phyloP scores from a whole-genome alignment of 2,113 vertebrate species.

The Bucco capensis region DNA sequence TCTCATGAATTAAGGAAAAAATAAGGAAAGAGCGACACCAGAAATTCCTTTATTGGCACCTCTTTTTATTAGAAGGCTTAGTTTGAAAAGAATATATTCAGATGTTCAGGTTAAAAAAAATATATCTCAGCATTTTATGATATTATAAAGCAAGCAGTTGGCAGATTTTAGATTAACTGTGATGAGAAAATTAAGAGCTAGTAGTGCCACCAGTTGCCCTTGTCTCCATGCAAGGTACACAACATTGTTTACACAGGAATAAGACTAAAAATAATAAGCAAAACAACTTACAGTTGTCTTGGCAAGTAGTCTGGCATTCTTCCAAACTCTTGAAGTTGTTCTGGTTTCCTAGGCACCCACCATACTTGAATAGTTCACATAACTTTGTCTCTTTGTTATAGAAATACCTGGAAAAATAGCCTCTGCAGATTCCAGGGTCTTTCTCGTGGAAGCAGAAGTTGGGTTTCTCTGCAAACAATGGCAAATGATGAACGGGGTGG shows the following conservation, averaged over 20 bases:
- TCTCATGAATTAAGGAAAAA: too few species aligned
- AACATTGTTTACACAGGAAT: neutral
- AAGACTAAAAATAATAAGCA: neutral
- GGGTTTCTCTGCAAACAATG: slow-evolving; percentile 75
- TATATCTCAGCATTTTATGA: neutral
- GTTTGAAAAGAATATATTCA: neutral
- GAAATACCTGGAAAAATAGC: slow-evolving; percentile 81
- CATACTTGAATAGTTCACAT: slow-evolving; percentile 86
- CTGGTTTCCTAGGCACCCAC: slow-evolving; percentile 89
- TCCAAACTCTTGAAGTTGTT: slow-evolving; percentile 86
- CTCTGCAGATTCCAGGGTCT: slow-evolving; percentile 85
- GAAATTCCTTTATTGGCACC: too few species aligned
- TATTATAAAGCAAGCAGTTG: neutral
- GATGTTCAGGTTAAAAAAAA: neutral
- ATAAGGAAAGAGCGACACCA: too few species aligned
- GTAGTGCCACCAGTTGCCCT: neutral
- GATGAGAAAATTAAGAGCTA: neutral
- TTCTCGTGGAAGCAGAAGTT: slow-evolving; percentile 81
- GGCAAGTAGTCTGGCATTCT: slow-evolving; percentile 79
- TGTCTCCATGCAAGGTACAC: neutral
- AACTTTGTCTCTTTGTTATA: slow-evolving; percentile 74
- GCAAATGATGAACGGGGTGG: neutral
- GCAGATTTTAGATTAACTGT: neutral
- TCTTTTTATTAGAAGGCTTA: neutral
- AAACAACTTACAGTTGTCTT: slow-evolving; percentile 68